Evolutionary conservation across 1,140 invertebrate species (phyloP), one percentile per base, ranked within the genome.

Genomic region (Zaprionus lachaisei): DNA sequence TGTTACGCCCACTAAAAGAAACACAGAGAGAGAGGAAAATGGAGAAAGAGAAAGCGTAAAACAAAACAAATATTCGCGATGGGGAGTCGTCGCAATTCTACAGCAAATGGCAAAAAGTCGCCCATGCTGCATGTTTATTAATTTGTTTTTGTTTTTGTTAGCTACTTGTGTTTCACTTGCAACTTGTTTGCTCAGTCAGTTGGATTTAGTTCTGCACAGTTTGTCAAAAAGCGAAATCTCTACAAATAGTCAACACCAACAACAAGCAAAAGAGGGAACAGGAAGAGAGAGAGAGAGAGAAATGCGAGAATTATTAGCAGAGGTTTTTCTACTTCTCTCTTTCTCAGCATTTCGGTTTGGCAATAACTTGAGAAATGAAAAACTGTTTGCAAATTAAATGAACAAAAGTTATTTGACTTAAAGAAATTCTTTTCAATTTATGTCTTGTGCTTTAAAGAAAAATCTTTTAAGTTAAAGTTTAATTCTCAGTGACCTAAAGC

Each of bases 41-140:
- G 31, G 20, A 54, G 54, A 38, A 56, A 78, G 60, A 64, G 55
- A 81, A 74, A 66, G 41, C 49, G 49, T 9, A 65, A 38, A 51
- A 31, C 37, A 61, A 57, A 55, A 66, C 26, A 61, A 65, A 64
- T 71, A 62, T 38, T 65, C 65, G 61, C 62, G 28, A 56, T 20
- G 41, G 63, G 49, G 55, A 17, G 41, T 47, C 62, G 74, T 72
- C 66, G 37, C 54, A 47, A 28, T 34, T 61, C 15, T 57, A 55
- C 24, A 67, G 79, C 44, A 80, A 83, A 82, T 75, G 62, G 82
- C 74, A 81, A 84, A 86, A 85, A 82, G 84, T 89, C 80, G 49
- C 73, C 44, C 49, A 54, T 55, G 49, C 54, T 77, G 62, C 72
- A 56, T 83, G 65, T 83, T 89, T 80, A 72, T 87, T 81, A 55